Conservation (phyloP, 2,888 invertebrate genomes). For the Phengaris alcon region DNA sequence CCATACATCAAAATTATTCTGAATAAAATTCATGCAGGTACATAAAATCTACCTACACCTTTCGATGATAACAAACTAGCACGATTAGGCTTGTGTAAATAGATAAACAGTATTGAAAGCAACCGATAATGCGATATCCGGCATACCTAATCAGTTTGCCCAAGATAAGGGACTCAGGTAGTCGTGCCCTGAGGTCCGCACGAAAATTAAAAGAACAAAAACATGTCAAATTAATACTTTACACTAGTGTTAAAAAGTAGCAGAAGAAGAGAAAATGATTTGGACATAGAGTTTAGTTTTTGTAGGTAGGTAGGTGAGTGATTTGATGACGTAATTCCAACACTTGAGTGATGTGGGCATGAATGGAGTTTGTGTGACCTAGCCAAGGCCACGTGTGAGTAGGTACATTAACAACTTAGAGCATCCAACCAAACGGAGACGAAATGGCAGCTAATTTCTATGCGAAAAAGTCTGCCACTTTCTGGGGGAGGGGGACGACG, state of each 20-base stretch:
- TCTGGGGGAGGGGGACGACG: no score
- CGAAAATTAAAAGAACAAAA: neutral
- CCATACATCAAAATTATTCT: neutral
- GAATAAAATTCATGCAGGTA: neutral
- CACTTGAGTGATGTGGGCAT: neutral
- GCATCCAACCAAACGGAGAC: no score
- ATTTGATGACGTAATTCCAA: slow-evolving; percentile 1
- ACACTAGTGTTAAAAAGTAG: neutral
- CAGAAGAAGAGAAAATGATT: neutral
- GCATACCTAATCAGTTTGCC: neutral
- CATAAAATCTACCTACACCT: neutral
- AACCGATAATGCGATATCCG: neutral
- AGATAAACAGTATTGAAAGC: slow-evolving; percentile 15
- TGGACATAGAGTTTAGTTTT: neutral
- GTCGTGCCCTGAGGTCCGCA: neutral
- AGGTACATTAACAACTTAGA: no score
- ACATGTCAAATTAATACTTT: neutral
- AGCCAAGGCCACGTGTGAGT: neutral
- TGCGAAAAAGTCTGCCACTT: no score
- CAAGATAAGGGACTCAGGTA: slow-evolving; percentile 3
- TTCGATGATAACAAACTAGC: neutral
- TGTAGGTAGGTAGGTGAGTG: neutral
- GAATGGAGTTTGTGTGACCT: neutral
- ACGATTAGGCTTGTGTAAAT: neutral
- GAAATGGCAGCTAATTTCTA: no score